phyloP scores from a whole-genome alignment of 2,113 vertebrate genomes.

The Cygnus buccinator region DNA sequence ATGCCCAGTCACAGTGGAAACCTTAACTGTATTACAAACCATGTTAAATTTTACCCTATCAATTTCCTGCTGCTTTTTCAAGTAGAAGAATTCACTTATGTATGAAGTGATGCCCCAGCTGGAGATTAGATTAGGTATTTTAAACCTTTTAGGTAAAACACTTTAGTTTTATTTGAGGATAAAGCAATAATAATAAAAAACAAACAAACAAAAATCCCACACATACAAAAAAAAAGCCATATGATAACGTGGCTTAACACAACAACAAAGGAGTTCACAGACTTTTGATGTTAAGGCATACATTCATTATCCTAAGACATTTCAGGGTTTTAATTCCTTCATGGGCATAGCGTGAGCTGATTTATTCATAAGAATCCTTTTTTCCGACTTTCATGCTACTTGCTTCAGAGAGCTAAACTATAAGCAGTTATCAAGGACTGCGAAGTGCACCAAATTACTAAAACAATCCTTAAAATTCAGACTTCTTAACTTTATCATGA shows the following conservation, averaged over 20 bases:
- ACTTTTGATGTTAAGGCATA: neutral
- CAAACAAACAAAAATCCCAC: too few species aligned
- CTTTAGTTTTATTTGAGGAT: neutral
- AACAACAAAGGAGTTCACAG: neutral
- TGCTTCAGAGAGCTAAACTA: neutral
- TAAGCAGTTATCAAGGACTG: slow-evolving; percentile 23
- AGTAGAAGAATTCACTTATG: neutral
- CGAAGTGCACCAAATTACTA: neutral
- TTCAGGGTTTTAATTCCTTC: neutral
- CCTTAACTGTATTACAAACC: neutral
- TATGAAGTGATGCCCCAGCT: neutral
- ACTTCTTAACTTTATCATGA: neutral
- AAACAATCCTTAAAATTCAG: neutral
- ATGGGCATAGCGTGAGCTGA: neutral
- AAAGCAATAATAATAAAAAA: neutral
- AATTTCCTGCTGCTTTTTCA: neutral
- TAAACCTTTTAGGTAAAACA: neutral
- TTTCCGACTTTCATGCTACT: neutral
- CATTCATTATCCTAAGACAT: neutral
- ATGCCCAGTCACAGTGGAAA: neutral
- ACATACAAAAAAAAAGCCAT: too few species aligned
- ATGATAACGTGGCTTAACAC: neutral
- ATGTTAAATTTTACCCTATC: neutral
- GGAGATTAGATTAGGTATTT: neutral
- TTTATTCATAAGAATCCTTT: neutral